A percentile compares a stretch with the other conserved stretches of the same genome.
Evolutionary conservation across 2,113 vertebrate species (phyloP).

Genomic region (Forbesichthys agassizii): DNA sequence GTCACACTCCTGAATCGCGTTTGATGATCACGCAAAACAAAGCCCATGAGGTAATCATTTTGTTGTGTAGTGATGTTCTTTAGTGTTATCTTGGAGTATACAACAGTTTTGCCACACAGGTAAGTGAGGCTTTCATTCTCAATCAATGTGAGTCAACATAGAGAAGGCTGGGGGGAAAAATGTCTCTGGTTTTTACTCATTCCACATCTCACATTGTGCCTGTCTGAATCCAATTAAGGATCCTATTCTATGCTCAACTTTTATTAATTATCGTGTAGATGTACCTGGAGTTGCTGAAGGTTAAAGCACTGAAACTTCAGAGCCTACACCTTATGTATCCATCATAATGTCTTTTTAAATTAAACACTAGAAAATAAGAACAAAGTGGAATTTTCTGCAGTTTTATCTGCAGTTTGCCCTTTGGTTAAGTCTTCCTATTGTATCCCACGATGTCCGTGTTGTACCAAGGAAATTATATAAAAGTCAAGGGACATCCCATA

Average conservation of each 20-base stretch:
- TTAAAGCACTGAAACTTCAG: constrained; percentile 39
- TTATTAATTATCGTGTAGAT: constrained; percentile 36
- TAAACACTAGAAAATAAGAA: neutral
- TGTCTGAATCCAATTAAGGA: constrained; percentile 49
- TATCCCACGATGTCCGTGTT: no score
- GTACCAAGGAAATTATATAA: no score
- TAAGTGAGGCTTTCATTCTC: constrained; percentile 55
- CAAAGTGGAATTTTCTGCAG: no score
- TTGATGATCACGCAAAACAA: constrained; percentile 67
- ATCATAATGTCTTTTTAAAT: constrained; percentile 18
- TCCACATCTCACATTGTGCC: constrained; percentile 36
- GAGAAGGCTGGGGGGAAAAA: constrained; percentile 37
- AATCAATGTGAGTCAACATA: constrained; percentile 42
- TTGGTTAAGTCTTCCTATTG: no score
- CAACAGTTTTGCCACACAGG: constrained; percentile 42
- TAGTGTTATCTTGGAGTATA: constrained; percentile 52
- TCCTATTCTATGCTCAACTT: constrained; percentile 27
- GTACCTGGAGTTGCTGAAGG: constrained; percentile 33
- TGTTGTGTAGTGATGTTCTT: constrained; percentile 39
- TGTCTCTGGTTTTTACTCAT: constrained; percentile 41
- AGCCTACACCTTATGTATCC: constrained; percentile 11
- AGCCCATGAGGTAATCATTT: constrained; percentile 61
- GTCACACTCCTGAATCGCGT: constrained; percentile 66
- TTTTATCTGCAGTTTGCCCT: no score
- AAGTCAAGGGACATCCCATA: no score